A percentile compares a stretch with the other conserved stretches of the same genome.
phyloP scores from a whole-genome alignment of 2,888 invertebrate genomes.

The Stictocephala bisonia region DNA sequence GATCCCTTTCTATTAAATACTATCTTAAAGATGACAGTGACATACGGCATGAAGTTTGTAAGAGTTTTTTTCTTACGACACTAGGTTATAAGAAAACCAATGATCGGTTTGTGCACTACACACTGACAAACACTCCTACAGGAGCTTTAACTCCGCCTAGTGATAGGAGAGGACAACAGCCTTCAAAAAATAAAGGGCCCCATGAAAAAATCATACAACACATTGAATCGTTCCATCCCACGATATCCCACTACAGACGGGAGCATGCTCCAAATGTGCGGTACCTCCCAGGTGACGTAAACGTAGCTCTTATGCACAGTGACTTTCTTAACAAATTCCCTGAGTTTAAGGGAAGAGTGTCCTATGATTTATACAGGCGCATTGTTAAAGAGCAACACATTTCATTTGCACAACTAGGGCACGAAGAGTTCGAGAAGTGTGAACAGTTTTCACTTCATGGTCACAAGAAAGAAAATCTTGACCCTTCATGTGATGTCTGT shows the following conservation, averaged over 20 bases:
- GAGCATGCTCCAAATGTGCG: slow-evolving; percentile 53
- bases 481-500: slow-evolving; percentile 18
- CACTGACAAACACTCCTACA: slow-evolving; percentile 33
- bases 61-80: slow-evolving; percentile 44
- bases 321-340: slow-evolving; percentile 43
- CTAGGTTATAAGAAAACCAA: slow-evolving; percentile 47
- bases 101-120: slow-evolving; percentile 31
- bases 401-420: slow-evolving; percentile 43
- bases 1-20: too few relatives aligned
- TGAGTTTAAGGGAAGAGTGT: slow-evolving; percentile 27
- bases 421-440: background rate
- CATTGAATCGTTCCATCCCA: slow-evolving; percentile 49
- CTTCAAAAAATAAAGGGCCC: slow-evolving; percentile 21
- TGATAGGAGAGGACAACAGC: slow-evolving; percentile 42
- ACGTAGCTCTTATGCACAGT: slow-evolving; percentile 38
- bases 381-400: slow-evolving; percentile 39
- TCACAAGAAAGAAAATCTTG: slow-evolving; percentile 23
- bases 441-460: slow-evolving; percentile 13
- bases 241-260: slow-evolving; percentile 53
- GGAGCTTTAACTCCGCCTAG: slow-evolving; percentile 33
- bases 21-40: slow-evolving; percentile 11
- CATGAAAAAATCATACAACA: slow-evolving; percentile 48
- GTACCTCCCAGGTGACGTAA: slow-evolving; percentile 53
- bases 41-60: slow-evolving; percentile 43
- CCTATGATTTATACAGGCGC: slow-evolving; percentile 44